phyloP scores from a whole-genome alignment of 2,888 invertebrate species.

The Sinohyriopsis cumingii region DNA sequence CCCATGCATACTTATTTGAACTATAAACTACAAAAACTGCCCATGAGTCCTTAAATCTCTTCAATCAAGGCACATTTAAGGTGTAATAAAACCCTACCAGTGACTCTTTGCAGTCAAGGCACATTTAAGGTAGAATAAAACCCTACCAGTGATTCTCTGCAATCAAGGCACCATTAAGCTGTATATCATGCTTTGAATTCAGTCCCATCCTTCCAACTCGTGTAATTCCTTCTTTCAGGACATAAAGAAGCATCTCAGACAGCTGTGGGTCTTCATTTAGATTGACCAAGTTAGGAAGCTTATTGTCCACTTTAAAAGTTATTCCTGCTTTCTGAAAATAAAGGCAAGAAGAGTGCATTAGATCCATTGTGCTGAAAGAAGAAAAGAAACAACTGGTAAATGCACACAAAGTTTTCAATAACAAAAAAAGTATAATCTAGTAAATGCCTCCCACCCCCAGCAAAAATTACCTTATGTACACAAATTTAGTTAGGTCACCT shows the following conservation, averaged over 20 bases:
- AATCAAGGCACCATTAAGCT: constrained; percentile 78
- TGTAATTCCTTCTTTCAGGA: constrained; percentile 74
- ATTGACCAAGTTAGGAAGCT: constrained; percentile 78
- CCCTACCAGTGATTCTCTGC: constrained; percentile 78
- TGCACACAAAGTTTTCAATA: too few relatives aligned
- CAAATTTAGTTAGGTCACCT: too few relatives aligned
- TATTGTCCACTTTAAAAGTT: constrained; percentile 73
- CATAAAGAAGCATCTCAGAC: constrained; percentile 76
- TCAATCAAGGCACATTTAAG: too few relatives aligned
- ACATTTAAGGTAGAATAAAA: too few relatives aligned
- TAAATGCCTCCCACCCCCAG: too few relatives aligned
- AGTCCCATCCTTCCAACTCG: constrained; percentile 71
- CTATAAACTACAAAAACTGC: too few relatives aligned
- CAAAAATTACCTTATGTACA: too few relatives aligned
- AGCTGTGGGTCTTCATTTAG: constrained; percentile 79
- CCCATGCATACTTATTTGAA: too few relatives aligned
- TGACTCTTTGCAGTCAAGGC: constrained; percentile 64
- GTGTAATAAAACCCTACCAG: constrained; percentile 73
- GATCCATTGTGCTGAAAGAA: background rate
- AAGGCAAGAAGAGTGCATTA: background rate
- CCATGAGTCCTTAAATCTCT: too few relatives aligned
- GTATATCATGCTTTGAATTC: constrained; percentile 75
- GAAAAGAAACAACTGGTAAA: background rate
- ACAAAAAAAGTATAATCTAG: too few relatives aligned
- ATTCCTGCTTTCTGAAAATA: constrained; percentile 73